Evolutionary conservation across 1,140 invertebrate genomes (phyloP).

Genomic region (Lepidurus packardi): DNA sequence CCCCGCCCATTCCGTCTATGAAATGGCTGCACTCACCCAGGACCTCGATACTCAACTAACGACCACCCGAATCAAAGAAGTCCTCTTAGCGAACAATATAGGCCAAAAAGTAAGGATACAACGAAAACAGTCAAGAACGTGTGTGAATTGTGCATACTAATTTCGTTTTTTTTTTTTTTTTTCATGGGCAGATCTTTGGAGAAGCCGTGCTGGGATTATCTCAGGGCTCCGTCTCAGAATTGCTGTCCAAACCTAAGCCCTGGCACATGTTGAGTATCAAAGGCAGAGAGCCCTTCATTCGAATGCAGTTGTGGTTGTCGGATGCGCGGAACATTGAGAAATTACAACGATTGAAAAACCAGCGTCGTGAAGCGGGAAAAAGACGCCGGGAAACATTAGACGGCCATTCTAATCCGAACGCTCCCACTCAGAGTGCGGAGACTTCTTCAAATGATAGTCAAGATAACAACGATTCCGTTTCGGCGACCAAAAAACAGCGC

Average conservation of each 20-base stretch:
- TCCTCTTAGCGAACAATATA: constrained; percentile 91
- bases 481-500: constrained; percentile 73
- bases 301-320: constrained; percentile 95
- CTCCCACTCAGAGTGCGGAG: constrained; percentile 28
- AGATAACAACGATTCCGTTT: constrained; percentile 32
- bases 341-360: constrained; percentile 46
- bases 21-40: constrained; percentile 92
- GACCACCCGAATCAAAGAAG: constrained; percentile 95
- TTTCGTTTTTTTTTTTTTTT: constrained; percentile 38
- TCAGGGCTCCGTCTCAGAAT: constrained; percentile 93
- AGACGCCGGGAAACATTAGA: constrained; percentile 59
- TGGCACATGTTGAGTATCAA: constrained; percentile 99
- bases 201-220: constrained; percentile 92
- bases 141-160: neutral
- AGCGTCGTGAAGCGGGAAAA: constrained; percentile 72
- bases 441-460: constrained; percentile 32
- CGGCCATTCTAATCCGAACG: constrained; percentile 39
- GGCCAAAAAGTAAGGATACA: constrained; percentile 73
- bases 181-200: constrained; percentile 69
- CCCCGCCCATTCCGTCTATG: constrained; percentile 78
- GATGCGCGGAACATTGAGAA: constrained; percentile 87
- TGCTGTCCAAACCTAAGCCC: constrained; percentile 95
- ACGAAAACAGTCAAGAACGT: constrained; percentile 3
- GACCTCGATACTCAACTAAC: constrained; percentile 94
- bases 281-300: constrained; percentile 93